Base-by-base conservation (phyloP, 2,888 invertebrate genomes). In the Cremastinae sp. region DNA sequence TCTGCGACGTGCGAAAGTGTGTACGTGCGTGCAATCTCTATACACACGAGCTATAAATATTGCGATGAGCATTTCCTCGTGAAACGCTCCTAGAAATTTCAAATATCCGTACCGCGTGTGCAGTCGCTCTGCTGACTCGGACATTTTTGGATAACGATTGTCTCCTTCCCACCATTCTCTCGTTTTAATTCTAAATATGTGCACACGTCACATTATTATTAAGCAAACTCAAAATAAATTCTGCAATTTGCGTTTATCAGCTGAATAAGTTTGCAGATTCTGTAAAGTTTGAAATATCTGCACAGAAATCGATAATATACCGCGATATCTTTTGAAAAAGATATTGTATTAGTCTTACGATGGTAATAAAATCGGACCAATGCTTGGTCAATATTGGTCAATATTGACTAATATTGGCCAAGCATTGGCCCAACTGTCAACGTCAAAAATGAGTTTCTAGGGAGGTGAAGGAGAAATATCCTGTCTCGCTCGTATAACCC, bases 61-160 rank as follows among this genome's bases (percentile, higher is more conserved):
- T 64, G 64, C 64, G 58, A 59, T 45, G 58, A 69, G 51, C 58
- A 64, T 74, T 73, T 53, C 38, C 66, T 18, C 14, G 22, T 61
- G 61, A 68, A 61, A 61, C 58, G 58, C 51, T 47, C 10, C 53
- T 54, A 45, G 66, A 68, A 74, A 66, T 61, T 74, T 69, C 64
- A 69, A 69, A 69, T 69, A 58, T 74, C 64, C 64, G 64, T 53
- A 58, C 64, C 51, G 51, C 74, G 64, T 51, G 64, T 58, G 64
- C 69, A 69, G 64, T 53, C 64, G 69, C 74, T 64, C 69, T 64
- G 45, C 36, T 69, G 74, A 74, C 41, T 74, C 74, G 74, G 58
- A 69, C 69, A 69, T 74, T 74, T 69, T 58, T 68, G 61, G 49
- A 69, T 74, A 69, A 64, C 49, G 51, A 74, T 74, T 58, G 47